These are phyloP conservation scores for Tetropium fuscum DNA, from an alignment of 2,888 invertebrate species.

Conservation along the genomic window DNA sequence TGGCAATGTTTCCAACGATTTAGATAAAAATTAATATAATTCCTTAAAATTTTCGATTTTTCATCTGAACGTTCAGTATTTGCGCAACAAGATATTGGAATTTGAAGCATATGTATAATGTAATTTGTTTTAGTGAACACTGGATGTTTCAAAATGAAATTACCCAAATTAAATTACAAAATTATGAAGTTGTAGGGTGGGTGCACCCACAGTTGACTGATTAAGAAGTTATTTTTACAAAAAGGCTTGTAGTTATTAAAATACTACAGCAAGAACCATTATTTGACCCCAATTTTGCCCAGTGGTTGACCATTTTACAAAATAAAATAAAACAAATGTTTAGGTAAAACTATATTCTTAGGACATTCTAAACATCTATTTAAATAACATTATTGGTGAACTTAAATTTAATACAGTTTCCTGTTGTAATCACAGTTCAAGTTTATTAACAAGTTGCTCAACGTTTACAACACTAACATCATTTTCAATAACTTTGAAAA, in stretches of 20 bases:
- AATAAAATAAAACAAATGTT: background rate
- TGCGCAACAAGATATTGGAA: no score
- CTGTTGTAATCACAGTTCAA: constrained; percentile 11
- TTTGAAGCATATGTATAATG: no score
- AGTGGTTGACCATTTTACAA: background rate
- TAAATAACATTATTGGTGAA: constrained; percentile 4
- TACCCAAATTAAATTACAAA: no score
- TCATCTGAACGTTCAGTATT: no score
- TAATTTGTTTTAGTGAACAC: no score
- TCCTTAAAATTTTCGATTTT: no score
- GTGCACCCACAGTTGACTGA: background rate
- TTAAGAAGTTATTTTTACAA: background rate
- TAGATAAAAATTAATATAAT: no score
- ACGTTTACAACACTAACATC: constrained; percentile 11
- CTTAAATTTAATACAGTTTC: constrained; percentile 14
- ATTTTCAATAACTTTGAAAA: constrained; percentile 14
- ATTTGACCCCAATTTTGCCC: background rate
- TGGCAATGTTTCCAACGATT: no score
- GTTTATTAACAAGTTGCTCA: constrained; percentile 2
- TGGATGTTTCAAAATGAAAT: no score
- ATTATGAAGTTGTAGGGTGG: no score
- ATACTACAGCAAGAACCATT: background rate
- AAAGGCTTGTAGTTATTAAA: background rate
- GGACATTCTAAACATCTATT: background rate
- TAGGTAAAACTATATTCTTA: background rate